Evolutionary conservation across 1,140 invertebrate species (phyloP).

Genomic region (Heliconius hewitsoni): DNA sequence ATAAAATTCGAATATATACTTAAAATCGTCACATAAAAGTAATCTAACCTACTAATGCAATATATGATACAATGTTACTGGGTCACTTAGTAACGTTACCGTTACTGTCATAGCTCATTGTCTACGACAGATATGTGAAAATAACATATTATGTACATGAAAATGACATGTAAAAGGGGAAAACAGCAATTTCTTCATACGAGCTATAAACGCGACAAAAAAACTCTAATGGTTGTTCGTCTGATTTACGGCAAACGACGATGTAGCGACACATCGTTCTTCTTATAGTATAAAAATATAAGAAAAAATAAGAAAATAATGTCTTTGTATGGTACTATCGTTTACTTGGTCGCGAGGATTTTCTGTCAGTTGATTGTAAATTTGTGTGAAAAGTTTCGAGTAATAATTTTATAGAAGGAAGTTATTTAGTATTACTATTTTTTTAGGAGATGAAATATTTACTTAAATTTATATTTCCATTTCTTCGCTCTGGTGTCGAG

Average conservation of each 20-base stretch:
- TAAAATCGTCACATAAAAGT: too few species aligned
- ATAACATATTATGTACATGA: conserved; percentile 11
- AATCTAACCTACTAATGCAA: too few species aligned
- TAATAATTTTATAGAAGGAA: too few species aligned
- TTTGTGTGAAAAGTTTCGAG: neutral
- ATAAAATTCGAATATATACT: neutral
- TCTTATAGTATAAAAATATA: conserved; percentile 3
- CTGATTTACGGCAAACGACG: conserved; percentile 11
- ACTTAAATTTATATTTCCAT: too few species aligned
- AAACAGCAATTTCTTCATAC: conserved; percentile 9
- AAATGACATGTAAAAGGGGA: conserved; percentile 12
- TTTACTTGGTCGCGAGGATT: neutral
- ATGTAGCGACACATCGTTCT: conserved; percentile 10
- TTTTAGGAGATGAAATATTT: too few species aligned
- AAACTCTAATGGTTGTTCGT: conserved; percentile 1
- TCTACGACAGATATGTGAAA: neutral
- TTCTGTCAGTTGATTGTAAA: neutral
- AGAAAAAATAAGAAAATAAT: neutral
- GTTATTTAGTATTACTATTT: too few species aligned
- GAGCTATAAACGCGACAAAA: conserved; percentile 5
- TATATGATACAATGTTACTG: neutral
- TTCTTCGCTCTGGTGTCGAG: too few species aligned
- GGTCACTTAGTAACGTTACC: neutral
- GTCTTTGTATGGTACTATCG: neutral
- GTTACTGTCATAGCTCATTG: neutral